Evolutionary conservation across 2,888 invertebrate genomes (phyloP).

Genomic region (Timema cristinae): DNA sequence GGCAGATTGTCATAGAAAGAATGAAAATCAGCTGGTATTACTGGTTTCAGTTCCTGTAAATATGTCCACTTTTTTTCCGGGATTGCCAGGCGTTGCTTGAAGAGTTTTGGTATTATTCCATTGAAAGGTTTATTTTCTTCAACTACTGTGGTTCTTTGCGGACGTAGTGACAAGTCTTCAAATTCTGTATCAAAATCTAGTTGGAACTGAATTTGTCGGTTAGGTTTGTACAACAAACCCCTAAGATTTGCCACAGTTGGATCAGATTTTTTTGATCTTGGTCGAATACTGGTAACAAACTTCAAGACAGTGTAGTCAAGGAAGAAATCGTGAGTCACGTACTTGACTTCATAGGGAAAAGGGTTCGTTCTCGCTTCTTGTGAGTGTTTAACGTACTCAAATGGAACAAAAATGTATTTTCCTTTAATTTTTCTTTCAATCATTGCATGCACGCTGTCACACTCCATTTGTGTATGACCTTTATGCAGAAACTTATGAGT

Average conservation of each 20-base stretch:
- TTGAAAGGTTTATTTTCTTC: no score
- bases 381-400: constrained; percentile 28
- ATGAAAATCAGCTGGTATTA: constrained; percentile 1
- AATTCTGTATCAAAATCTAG: not conserved
- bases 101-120: no score
- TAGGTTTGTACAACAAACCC: not conserved
- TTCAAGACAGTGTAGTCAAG: not conserved
- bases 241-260: not conserved
- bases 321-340: constrained; percentile 21
- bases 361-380: constrained; percentile 22
- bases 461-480: constrained; percentile 36
- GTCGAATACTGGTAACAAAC: constrained; percentile 1
- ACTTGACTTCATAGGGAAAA: constrained; percentile 29
- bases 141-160: no score
- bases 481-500: constrained; percentile 33
- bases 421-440: constrained; percentile 30
- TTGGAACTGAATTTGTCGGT: not conserved
- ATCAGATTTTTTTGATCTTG: not conserved
- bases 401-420: constrained; percentile 25
- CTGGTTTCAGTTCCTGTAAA: no score
- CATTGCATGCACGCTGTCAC: constrained; percentile 31
- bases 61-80: no score
- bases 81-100: no score
- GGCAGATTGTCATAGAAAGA: not conserved
- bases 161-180: no score